A percentile compares a stretch with the other conserved stretches of the same genome.
phyloP scores from a whole-genome alignment of 1,140 invertebrate species.

The Panulirus ornatus region DNA sequence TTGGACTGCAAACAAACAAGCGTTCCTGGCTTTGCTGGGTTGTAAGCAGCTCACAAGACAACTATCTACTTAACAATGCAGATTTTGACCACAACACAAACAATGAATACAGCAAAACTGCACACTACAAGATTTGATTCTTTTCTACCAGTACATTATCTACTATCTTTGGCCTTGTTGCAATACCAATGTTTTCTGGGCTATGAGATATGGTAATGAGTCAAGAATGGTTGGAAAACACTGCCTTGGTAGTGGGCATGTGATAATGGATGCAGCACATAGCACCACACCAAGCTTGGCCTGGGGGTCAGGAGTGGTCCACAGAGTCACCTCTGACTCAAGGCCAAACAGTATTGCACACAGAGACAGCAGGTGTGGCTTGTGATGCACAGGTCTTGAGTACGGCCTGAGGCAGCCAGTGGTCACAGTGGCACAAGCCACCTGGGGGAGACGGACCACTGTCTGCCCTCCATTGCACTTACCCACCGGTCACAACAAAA shows the following conservation, averaged over 20 bases:
- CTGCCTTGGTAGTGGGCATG: slow-evolving; percentile 70
- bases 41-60: slow-evolving; percentile 70
- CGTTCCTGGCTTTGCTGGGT: slow-evolving; percentile 53
- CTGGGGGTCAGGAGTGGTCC: slow-evolving; percentile 29
- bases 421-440: slow-evolving; percentile 57
- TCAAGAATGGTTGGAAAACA: slow-evolving; percentile 71
- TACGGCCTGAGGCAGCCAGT: slow-evolving; percentile 46
- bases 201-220: slow-evolving; percentile 72
- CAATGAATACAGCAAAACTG: slow-evolving; percentile 73
- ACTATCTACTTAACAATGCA: slow-evolving; percentile 73
- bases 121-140: slow-evolving; percentile 73
- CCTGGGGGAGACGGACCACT: slow-evolving; percentile 65
- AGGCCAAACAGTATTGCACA: slow-evolving; percentile 67
- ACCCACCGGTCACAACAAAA: slow-evolving; percentile 67
- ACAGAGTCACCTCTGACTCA: slow-evolving; percentile 39
- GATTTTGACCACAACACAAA: slow-evolving; percentile 74
- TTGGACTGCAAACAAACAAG: slow-evolving; percentile 67
- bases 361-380: slow-evolving; percentile 60
- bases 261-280: slow-evolving; percentile 36
- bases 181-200: slow-evolving; percentile 70
- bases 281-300: slow-evolving; percentile 47
- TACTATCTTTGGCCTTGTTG: slow-evolving; percentile 72
- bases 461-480: slow-evolving; percentile 54
- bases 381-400: slow-evolving; percentile 50
- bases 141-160: slow-evolving; percentile 73